These are phyloP conservation scores for Rhineura floridana DNA, from an alignment of 2,113 vertebrate species.

Conservation along the genomic window DNA sequence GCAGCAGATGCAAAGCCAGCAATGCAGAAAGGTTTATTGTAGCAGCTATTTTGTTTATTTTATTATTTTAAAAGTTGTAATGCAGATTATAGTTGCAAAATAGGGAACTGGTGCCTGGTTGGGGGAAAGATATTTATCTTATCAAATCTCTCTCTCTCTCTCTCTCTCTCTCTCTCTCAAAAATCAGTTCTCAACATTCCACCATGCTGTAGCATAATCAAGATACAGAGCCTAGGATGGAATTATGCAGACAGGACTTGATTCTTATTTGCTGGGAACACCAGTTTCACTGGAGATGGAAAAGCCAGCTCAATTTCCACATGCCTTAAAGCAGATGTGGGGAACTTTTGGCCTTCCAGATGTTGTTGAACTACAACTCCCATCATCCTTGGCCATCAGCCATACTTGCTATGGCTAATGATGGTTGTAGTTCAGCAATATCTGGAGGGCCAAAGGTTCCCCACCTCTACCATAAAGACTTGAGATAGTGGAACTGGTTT, in stretches of 20 bases:
- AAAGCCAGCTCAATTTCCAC: neutral
- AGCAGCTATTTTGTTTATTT: constrained; percentile 9
- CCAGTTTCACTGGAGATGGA: neutral
- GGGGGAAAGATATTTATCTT: neutral
- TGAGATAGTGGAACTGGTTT: too few species aligned
- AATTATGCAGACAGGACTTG: neutral
- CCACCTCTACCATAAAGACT: too few species aligned
- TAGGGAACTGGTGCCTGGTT: constrained; percentile 9
- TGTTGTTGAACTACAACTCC: too few species aligned
- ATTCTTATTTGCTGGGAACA: neutral
- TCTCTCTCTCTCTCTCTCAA: too few species aligned
- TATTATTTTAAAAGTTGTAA: constrained; percentile 28
- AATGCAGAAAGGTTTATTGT: constrained; percentile 60
- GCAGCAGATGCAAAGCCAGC: constrained; percentile 52
- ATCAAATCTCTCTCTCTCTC: neutral
- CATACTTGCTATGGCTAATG: too few species aligned
- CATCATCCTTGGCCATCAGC: too few species aligned
- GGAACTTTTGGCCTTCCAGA: too few species aligned
- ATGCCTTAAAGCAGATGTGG: neutral
- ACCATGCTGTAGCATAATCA: neutral
- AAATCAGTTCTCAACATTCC: neutral
- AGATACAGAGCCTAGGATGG: neutral
- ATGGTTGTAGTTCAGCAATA: too few species aligned
- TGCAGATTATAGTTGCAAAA: constrained; percentile 40
- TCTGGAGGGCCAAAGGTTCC: too few species aligned